Percentiles rank a stretch among this genome's conserved stretches.
phyloP scores from a whole-genome alignment of 2,888 invertebrate species.

The Parasteatoda lunata region DNA sequence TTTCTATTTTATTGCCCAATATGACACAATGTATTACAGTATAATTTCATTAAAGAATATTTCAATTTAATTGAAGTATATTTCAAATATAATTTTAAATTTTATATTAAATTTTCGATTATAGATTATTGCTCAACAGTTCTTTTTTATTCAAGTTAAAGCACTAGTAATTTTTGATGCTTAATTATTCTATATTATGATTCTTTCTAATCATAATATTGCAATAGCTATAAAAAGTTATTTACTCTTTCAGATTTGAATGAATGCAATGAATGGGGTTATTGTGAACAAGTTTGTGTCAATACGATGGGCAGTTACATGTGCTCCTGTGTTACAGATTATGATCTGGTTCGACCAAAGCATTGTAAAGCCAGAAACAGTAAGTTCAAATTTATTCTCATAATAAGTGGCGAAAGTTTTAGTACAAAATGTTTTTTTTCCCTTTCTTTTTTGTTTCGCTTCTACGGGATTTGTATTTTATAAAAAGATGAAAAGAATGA shows the following conservation, averaged over 20 bases:
- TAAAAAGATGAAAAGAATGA: too few species aligned
- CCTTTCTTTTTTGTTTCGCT: background rate
- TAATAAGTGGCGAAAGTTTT: background rate
- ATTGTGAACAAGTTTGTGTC: slow-evolving; percentile 93
- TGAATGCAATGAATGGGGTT: slow-evolving; percentile 79
- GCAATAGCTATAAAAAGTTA: background rate
- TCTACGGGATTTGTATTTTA: too few species aligned
- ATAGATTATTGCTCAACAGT: too few species aligned
- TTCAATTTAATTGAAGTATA: too few species aligned
- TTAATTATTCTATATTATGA: background rate
- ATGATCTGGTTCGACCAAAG: slow-evolving; percentile 78
- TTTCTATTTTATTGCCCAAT: too few species aligned
- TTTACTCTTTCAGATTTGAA: slow-evolving; percentile 82
- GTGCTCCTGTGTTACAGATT: slow-evolving; percentile 89
- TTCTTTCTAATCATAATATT: background rate
- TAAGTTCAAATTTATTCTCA: slow-evolving; percentile 69
- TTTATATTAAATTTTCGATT: too few species aligned
- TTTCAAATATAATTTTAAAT: too few species aligned
- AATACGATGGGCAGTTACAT: slow-evolving; percentile 88
- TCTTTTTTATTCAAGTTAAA: background rate
- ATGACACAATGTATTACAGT: too few species aligned
- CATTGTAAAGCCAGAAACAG: slow-evolving; percentile 73
- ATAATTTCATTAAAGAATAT: too few species aligned
- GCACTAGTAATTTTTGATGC: background rate
- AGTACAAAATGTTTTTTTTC: background rate